These are phyloP conservation scores for Melanotaenia duboulayi DNA, from an alignment of 2,113 vertebrate species.

Conservation along the genomic window DNA sequence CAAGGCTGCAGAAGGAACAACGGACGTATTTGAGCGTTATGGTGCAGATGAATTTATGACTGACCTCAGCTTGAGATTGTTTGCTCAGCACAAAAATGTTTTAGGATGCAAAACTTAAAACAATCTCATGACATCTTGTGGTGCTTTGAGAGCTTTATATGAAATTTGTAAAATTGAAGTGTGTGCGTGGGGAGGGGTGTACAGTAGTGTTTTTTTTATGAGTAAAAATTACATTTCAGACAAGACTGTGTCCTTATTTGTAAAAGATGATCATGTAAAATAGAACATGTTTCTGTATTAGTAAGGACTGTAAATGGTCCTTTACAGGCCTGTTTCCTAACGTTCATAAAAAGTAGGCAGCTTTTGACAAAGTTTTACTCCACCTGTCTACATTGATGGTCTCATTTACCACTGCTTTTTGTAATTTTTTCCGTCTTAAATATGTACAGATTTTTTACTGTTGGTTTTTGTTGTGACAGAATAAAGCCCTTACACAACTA, in stretches of 20 bases:
- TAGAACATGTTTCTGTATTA: constrained; percentile 38
- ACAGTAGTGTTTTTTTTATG: constrained; percentile 65
- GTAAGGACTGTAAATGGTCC: constrained; percentile 46
- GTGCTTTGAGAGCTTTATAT: constrained; percentile 58
- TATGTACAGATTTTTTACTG: constrained; percentile 31
- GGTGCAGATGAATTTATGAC: not conserved
- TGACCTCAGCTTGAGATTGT: not conserved
- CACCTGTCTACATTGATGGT: not conserved
- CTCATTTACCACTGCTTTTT: constrained; percentile 10
- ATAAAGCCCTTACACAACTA: constrained; percentile 67
- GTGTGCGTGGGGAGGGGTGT: constrained; percentile 9
- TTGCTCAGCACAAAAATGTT: not conserved
- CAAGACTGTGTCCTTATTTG: constrained; percentile 31
- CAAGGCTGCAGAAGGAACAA: not conserved
- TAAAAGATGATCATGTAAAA: constrained; percentile 59
- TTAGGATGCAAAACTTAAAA: not conserved
- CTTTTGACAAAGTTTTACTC: constrained; percentile 2
- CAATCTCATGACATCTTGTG: constrained; percentile 36
- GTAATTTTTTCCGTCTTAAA: not conserved
- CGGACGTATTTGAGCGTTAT: not conserved
- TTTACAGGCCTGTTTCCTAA: constrained; percentile 3
- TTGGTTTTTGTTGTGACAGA: constrained; percentile 52
- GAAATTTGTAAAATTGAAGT: constrained; percentile 45
- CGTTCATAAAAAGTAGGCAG: not conserved
- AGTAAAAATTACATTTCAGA: constrained; percentile 49